Evolutionary conservation across 2,113 vertebrate genomes (phyloP).

Genomic region (Neotoma lepida): DNA sequence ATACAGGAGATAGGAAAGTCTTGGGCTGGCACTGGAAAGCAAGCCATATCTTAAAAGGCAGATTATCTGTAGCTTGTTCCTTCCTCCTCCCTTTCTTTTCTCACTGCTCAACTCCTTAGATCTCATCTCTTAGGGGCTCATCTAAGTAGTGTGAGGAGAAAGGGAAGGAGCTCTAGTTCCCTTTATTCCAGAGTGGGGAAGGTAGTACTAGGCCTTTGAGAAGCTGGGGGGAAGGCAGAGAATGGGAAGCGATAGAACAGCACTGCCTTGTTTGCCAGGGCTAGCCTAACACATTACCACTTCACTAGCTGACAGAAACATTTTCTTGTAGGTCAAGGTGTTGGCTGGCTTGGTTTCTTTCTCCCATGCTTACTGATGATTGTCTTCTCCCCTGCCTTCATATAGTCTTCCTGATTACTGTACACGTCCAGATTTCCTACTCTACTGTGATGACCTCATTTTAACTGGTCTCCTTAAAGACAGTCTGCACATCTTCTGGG

Average conservation of each 20-base stretch:
- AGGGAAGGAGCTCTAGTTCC: not conserved
- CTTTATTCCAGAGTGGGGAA: not conserved
- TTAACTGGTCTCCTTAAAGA: not conserved
- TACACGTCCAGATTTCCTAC: not conserved
- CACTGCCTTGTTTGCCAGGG: not conserved
- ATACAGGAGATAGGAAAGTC: not conserved
- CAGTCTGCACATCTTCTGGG: not conserved
- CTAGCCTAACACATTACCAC: not conserved
- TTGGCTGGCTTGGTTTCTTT: not conserved
- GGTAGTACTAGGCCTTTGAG: not conserved
- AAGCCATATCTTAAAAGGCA: slow-evolving; percentile 31
- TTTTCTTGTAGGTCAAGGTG: not conserved
- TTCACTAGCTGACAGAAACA: not conserved
- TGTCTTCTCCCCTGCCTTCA: not conserved
- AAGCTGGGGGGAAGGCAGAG: not conserved
- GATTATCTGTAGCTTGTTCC: not conserved
- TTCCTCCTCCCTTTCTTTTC: not conserved
- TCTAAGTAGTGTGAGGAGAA: slow-evolving; percentile 5
- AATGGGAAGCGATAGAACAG: not conserved
- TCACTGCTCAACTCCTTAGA: not conserved
- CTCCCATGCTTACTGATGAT: not conserved
- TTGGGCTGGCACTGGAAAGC: not conserved
- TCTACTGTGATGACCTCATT: not conserved
- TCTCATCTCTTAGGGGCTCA: not conserved
- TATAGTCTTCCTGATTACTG: not conserved